Conservation (phyloP, 2,888 invertebrate species). For the Antheraea yamamai region DNA sequence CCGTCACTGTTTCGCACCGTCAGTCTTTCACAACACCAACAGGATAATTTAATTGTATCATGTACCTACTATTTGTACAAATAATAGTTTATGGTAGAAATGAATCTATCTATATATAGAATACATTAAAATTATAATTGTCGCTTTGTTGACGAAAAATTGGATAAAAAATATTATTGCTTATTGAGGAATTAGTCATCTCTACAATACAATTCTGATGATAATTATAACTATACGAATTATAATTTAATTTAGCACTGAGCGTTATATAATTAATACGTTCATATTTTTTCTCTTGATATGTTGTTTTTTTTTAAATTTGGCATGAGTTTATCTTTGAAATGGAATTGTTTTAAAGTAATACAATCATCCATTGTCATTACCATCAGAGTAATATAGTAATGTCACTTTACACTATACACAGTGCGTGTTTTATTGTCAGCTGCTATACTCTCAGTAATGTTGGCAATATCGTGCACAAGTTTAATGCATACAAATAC, state of each 20-base stretch:
- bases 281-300: not conserved
- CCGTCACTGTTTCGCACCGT: conserved; percentile 27
- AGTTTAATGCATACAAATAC: not conserved
- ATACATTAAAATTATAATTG: not conserved
- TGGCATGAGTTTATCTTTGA: not conserved
- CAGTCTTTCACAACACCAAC: conserved; percentile 47
- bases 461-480: not conserved
- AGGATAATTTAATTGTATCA: conserved; percentile 36
- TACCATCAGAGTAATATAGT: not conserved
- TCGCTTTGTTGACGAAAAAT: not conserved
- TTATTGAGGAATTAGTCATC: not conserved
- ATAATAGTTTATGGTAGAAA: not conserved
- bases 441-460: not conserved
- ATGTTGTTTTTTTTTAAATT: not conserved
- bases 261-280: not conserved
- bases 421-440: not conserved
- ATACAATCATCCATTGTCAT: not conserved
- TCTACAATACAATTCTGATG: not conserved
- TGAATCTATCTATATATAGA: not conserved
- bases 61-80: conserved; percentile 15
- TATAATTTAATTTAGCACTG: not conserved
- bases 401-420: not conserved
- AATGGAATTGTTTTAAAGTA: not conserved
- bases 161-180: not conserved
- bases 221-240: not conserved